Conservation (phyloP, 1,140 invertebrate species). For the Nephotettix cincticeps region DNA sequence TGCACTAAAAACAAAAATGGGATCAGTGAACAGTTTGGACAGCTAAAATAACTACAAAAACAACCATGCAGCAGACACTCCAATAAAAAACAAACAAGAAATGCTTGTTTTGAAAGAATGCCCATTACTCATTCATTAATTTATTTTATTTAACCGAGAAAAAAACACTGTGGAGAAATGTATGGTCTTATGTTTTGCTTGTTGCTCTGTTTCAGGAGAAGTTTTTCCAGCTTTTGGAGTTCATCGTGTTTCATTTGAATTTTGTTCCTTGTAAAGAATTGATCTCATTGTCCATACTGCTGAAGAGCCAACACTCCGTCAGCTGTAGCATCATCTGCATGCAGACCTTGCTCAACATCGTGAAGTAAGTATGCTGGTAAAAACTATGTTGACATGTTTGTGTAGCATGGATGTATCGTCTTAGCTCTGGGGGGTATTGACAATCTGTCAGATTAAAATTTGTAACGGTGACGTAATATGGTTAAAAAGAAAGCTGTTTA, state of each 20-base stretch:
- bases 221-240: conserved; percentile 94
- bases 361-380: conserved; percentile 63
- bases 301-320: conserved; percentile 78
- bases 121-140: no score
- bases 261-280: conserved; percentile 99
- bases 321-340: conserved; percentile 85
- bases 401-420: background rate
- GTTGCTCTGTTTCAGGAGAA: conserved; percentile 74
- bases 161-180: no score
- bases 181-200: no score
- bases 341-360: conserved; percentile 83
- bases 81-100: no score
- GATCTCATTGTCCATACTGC: conserved; percentile 89
- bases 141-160: no score
- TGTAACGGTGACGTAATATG: no score
- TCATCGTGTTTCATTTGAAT: conserved; percentile 95
- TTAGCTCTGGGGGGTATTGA: background rate
- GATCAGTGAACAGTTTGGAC: no score
- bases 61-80: no score
- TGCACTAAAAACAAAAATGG: no score
- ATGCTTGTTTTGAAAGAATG: no score
- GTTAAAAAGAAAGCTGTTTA: no score
- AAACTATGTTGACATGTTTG: background rate
- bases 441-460: conserved; percentile 37
- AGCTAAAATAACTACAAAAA: no score